These are phyloP conservation scores for Ciona savignyi DNA, from an alignment of 23 tunicate genomes.

Conservation along the genomic window DNA sequence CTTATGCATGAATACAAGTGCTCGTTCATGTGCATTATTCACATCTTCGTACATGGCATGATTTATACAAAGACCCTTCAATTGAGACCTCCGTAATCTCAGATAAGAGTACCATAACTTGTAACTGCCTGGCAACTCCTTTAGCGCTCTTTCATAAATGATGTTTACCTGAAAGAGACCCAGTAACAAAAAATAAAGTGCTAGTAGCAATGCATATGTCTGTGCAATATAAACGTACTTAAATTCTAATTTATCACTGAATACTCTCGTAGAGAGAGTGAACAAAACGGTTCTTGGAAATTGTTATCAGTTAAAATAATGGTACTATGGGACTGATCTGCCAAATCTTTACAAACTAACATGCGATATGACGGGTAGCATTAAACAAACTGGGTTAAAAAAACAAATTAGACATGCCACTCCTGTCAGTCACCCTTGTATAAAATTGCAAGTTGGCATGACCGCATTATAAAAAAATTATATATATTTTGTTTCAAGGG, in stretches of 20 bases:
- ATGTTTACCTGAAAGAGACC: conserved; percentile 33
- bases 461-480: not conserved
- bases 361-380: too few relatives aligned
- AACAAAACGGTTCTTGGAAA: too few relatives aligned
- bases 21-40: conserved; percentile 96
- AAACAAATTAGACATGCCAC: too few relatives aligned
- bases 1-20: conserved; percentile 98
- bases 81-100: conserved; percentile 60
- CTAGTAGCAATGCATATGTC: not conserved
- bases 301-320: too few relatives aligned
- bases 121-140: conserved; percentile 93
- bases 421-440: too few relatives aligned
- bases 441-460: not conserved
- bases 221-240: too few relatives aligned
- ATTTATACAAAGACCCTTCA: conserved; percentile 69
- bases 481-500: not conserved
- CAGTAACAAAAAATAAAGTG: not conserved
- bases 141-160: conserved; percentile 90
- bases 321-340: too few relatives aligned
- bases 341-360: too few relatives aligned
- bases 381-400: too few relatives aligned
- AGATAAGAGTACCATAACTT: conserved; percentile 95
- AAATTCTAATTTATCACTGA: too few relatives aligned
- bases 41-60: conserved; percentile 84
- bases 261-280: not conserved